Evolutionary conservation across 1,140 invertebrate genomes (phyloP).

Genomic region (Phymastichus coffea): DNA sequence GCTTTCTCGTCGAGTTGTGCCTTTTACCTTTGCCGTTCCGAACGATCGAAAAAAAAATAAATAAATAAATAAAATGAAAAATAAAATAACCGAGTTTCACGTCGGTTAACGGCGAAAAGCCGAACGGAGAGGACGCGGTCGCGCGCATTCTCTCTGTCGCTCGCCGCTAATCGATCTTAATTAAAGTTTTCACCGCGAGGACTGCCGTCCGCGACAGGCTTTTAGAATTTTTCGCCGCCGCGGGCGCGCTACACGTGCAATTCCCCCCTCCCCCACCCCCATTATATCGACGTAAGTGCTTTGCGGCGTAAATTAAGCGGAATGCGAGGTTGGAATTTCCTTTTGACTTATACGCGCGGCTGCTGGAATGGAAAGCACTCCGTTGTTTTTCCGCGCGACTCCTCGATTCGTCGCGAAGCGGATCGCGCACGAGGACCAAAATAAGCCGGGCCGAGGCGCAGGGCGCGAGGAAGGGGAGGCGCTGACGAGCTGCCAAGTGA

Average conservation of each 20-base stretch:
- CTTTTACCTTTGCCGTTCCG: too few species aligned
- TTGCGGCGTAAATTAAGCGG: constrained; percentile 14
- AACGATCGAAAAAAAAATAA: too few species aligned
- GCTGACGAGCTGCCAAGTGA: constrained; percentile 24
- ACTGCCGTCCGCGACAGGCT: too few species aligned
- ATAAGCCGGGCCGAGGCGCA: not conserved
- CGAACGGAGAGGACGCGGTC: constrained; percentile 40
- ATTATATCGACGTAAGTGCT: constrained; percentile 11
- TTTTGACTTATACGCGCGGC: too few species aligned
- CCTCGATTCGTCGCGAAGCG: not conserved
- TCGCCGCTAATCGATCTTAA: constrained; percentile 53
- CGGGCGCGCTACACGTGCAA: constrained; percentile 22
- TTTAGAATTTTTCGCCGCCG: constrained; percentile 13
- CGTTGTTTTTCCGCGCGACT: not conserved
- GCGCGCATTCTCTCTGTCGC: constrained; percentile 43
- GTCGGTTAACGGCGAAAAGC: too few species aligned
- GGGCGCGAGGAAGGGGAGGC: too few species aligned
- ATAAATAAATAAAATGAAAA: too few species aligned
- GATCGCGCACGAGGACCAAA: not conserved
- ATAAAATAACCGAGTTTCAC: too few species aligned
- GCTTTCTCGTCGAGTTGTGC: too few species aligned
- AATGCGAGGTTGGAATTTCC: not conserved
- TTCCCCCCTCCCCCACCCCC: not conserved
- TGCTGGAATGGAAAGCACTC: not conserved
- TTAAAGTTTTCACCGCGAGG: constrained; percentile 44